Conservation (phyloP, 2,888 invertebrate genomes). For the Psylliodes chrysocephalus region DNA sequence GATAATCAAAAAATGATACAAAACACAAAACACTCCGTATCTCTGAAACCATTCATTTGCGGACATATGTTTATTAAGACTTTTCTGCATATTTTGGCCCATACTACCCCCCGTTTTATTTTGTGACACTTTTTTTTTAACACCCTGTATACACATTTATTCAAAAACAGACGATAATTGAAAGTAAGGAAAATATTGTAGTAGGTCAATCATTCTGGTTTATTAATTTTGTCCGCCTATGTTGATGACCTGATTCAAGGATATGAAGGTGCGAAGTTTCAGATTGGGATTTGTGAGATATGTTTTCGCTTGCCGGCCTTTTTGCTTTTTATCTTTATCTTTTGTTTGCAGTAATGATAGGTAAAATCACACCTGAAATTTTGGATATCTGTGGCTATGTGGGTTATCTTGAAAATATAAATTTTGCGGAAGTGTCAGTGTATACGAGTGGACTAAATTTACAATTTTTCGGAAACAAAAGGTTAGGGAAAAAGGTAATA, state of each 20-base stretch:
- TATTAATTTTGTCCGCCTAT: not conserved
- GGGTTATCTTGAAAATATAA: slow-evolving; percentile 10
- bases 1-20: too few relatives aligned
- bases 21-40: too few relatives aligned
- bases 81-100: too few relatives aligned
- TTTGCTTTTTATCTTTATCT: slow-evolving; percentile 8
- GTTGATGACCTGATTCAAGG: not conserved
- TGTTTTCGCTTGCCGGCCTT: not conserved
- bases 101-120: too few relatives aligned
- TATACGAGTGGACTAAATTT: not conserved
- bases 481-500: not conserved
- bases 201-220: too few relatives aligned
- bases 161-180: too few relatives aligned
- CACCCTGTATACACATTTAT: too few relatives aligned
- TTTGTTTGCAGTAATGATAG: slow-evolving; percentile 13
- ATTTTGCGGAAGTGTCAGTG: slow-evolving; percentile 3
- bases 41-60: too few relatives aligned
- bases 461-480: slow-evolving; percentile 13
- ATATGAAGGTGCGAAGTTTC: not conserved
- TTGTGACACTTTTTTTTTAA: too few relatives aligned
- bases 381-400: not conserved
- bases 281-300: not conserved
- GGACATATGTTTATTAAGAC: too few relatives aligned
- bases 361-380: slow-evolving; percentile 20
- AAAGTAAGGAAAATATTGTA: too few relatives aligned